A percentile compares a stretch with the other conserved stretches of the same genome.
phyloP scores from a whole-genome alignment of 2,888 invertebrate species.

The Tigriopus californicus region DNA sequence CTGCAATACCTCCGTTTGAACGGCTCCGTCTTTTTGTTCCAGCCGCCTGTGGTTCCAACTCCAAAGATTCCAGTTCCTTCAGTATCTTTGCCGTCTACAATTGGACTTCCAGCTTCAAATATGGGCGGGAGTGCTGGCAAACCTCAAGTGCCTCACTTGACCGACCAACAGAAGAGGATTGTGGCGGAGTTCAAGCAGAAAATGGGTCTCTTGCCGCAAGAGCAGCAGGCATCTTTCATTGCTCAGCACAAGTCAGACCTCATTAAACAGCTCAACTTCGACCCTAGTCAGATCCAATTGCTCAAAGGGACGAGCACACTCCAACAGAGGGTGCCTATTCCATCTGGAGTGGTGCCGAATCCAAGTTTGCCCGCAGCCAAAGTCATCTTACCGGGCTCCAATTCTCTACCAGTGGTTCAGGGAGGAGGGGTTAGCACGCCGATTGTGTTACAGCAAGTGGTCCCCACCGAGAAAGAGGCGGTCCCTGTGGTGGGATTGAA shows the following conservation, averaged over 20 bases:
- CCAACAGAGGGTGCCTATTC: not conserved
- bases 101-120: not conserved
- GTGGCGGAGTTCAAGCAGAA: constrained; percentile 11
- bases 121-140: not conserved
- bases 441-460: no score
- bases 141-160: constrained; percentile 3
- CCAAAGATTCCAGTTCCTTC: not conserved
- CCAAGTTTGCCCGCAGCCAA: no score
- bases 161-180: constrained; percentile 8
- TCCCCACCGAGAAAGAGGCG: not conserved
- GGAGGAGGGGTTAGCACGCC: not conserved
- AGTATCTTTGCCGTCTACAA: not conserved
- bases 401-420: not conserved
- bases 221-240: constrained; percentile 9
- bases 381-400: no score
- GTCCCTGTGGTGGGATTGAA: not conserved
- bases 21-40: not conserved
- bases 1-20: not conserved
- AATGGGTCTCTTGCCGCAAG: constrained; percentile 3
- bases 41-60: not conserved
- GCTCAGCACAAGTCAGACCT: constrained; percentile 9
- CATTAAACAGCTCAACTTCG: constrained; percentile 9
- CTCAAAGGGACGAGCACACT: not conserved
- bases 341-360: no score
- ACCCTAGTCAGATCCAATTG: constrained; percentile 6